phyloP scores from a whole-genome alignment of 64 coral and sea anemone genomes.

The Stylophora pistillata region DNA sequence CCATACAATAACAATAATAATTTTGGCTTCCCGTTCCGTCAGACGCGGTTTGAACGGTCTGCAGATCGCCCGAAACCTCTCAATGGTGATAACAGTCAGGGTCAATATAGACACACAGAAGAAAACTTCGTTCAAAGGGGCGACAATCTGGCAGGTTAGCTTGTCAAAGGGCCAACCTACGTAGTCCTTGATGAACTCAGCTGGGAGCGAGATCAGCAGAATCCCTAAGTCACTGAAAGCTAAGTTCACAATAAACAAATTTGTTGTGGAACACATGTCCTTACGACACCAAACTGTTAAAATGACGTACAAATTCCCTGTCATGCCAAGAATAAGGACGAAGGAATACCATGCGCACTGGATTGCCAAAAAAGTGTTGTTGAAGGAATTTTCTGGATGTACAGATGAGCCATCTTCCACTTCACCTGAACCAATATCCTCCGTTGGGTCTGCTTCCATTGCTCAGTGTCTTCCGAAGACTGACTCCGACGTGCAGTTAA shows the following conservation, averaged over 20 bases:
- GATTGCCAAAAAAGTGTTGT: conserved; percentile 19
- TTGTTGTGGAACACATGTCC: conserved; percentile 76
- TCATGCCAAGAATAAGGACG: conserved; percentile 75
- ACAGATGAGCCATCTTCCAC: background rate
- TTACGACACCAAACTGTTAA: conserved; percentile 62
- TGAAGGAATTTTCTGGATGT: background rate
- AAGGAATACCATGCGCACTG: conserved; percentile 88
- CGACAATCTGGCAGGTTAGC: conserved; percentile 69
- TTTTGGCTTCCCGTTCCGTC: conserved; percentile 54
- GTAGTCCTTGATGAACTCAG: conserved; percentile 66
- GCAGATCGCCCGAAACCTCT: conserved; percentile 75
- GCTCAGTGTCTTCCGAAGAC: background rate
- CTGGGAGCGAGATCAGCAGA: conserved; percentile 85
- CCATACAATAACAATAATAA: conserved; percentile 80
- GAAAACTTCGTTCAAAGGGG: conserved; percentile 85
- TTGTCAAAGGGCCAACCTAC: conserved; percentile 86
- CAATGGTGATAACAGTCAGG: conserved; percentile 81
- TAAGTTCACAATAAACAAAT: conserved; percentile 93
- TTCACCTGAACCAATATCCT: background rate
- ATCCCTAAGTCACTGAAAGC: conserved; percentile 90
- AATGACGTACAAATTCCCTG: conserved; percentile 86
- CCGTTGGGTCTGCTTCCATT: background rate
- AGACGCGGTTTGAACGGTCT: conserved; percentile 79
- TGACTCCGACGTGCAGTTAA: background rate
- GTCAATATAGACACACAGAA: conserved; percentile 90